Conservation (phyloP, 1,140 invertebrate species). For the Zelostemma sp. region DNA sequence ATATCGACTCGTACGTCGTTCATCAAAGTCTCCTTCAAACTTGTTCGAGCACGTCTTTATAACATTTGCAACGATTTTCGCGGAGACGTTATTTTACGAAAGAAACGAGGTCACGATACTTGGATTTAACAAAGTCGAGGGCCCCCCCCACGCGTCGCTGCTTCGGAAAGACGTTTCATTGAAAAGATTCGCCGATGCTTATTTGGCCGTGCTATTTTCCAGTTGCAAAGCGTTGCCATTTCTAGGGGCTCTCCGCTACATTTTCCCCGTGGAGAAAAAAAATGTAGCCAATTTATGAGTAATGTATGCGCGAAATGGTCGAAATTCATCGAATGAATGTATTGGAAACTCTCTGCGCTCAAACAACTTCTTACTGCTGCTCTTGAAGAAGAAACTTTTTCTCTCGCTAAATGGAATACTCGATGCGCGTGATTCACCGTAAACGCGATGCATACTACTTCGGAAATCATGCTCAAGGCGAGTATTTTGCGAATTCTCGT, state of each 20-base stretch:
- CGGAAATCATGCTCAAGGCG: slow-evolving; percentile 43
- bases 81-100: slow-evolving; percentile 45
- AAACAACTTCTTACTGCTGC: slow-evolving; percentile 59
- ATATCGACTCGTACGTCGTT: slow-evolving; percentile 51
- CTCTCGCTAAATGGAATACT: slow-evolving; percentile 33
- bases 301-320: background rate
- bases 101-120: slow-evolving; percentile 22
- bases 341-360: slow-evolving; percentile 36
- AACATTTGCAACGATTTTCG: slow-evolving; percentile 49
- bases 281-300: too few relatives aligned
- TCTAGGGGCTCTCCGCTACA: too few relatives aligned
- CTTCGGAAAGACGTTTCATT: slow-evolving; percentile 28
- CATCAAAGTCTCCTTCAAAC: slow-evolving; percentile 49
- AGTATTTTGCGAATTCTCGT: too few relatives aligned
- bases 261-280: too few relatives aligned
- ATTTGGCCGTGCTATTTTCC: too few relatives aligned
- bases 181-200: too few relatives aligned
- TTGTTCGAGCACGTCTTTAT: slow-evolving; percentile 46
- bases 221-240: too few relatives aligned
- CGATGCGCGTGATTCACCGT: slow-evolving; percentile 40
- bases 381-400: slow-evolving; percentile 48
- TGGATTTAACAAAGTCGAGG: slow-evolving; percentile 30
- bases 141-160: slow-evolving; percentile 27
- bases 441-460: slow-evolving; percentile 38
- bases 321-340: background rate